Percentiles rank a stretch among this genome's conserved stretches.
phyloP scores from a whole-genome alignment of 2,113 vertebrate species.

The Tapirus terrestris region DNA sequence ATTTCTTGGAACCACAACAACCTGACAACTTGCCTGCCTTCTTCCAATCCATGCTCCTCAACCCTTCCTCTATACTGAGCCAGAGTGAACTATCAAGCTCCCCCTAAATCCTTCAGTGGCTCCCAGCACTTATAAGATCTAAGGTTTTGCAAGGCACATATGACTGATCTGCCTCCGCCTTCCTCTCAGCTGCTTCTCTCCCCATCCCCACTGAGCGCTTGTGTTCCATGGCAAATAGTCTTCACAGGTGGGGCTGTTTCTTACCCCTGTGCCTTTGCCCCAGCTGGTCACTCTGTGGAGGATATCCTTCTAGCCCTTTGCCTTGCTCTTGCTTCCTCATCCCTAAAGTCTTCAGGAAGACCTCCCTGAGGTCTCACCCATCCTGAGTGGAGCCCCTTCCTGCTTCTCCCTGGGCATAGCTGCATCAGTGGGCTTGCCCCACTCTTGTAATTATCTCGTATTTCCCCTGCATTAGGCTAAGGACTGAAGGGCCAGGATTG shows the following conservation, averaged over 20 bases:
- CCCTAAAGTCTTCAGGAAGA: background rate
- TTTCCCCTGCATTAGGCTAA: background rate
- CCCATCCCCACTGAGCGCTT: background rate
- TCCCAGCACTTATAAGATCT: background rate
- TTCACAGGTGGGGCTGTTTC: background rate
- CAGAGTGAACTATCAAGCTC: background rate
- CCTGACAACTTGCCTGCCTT: background rate
- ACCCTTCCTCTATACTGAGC: background rate
- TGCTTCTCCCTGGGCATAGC: background rate
- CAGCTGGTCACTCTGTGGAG: background rate
- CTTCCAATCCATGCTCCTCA: background rate
- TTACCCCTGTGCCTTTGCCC: background rate
- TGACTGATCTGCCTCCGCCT: background rate
- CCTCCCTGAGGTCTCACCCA: background rate
- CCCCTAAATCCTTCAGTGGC: background rate
- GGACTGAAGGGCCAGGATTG: background rate
- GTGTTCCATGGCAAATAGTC: background rate
- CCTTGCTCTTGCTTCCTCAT: background rate
- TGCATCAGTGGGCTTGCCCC: no score
- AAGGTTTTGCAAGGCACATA: constrained; percentile 23
- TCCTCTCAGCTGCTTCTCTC: background rate
- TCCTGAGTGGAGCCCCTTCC: background rate
- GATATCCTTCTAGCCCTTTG: background rate
- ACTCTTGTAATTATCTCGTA: background rate
- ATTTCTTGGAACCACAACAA: background rate